Base-by-base conservation (phyloP, 1,140 invertebrate species). In the Parasteatoda tepidariorum region DNA sequence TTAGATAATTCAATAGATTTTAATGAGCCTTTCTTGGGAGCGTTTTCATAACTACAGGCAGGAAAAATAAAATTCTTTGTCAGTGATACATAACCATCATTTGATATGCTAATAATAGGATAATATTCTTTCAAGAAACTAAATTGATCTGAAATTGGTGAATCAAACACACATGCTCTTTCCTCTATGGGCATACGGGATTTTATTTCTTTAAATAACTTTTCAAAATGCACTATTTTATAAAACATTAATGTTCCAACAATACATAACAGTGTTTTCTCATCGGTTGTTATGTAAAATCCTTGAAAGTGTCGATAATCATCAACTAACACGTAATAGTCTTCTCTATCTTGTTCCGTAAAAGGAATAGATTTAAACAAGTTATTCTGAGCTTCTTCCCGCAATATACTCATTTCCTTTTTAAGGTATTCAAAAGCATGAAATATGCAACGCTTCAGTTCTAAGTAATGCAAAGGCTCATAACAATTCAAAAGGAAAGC, bases 381-480 rank as follows among this genome's bases (percentile, higher is more conserved):
- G 28, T 30, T n/a, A 57, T 59, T 15, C 4, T 31, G 54, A 9
- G 7, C 30, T n/a, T 15, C 18, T 28, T 15, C 3, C 15, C 13
- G 15, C 5, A 73, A n/a, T 57, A 28, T 31, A 18, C n/a, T 55
- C 11, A 73, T 5, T 22, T 31, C 9, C 5, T 22, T 26, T 31
- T 18, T 18, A 31, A 73, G 18, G 22, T 73, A 41, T 73, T 30
- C n/a, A 18, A 73, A 28, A 3, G n/a, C 15, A 31, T 55, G 57
- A 33, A 9, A 22, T 11, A 73, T 73, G 24, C 48, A 57, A 57
- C 31, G 28, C 7, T 55, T 31, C 7, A 73, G 15, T 34, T 73
- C 70, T 2, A 55, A 9, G 34, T 59, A 59, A 59, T 73, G 70
- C 28, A 73, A 22, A 7, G 70, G 55, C n/a, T 73, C 54, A 73